Percentiles rank a stretch among this genome's conserved stretches.
phyloP scores from a whole-genome alignment of 2,113 vertebrate species.

The Aythya baeri region DNA sequence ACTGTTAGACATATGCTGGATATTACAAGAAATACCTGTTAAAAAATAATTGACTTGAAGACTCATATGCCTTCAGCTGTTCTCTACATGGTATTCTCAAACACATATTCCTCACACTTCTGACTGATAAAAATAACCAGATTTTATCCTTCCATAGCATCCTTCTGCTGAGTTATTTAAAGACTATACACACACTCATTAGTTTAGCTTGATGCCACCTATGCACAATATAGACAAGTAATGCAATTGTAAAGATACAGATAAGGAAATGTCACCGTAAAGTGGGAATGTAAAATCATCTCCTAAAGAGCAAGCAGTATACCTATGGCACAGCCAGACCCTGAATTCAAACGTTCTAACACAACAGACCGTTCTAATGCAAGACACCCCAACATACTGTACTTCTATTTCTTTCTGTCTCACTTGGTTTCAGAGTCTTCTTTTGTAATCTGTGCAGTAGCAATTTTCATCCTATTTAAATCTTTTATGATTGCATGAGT shows the following conservation, averaged over 20 bases:
- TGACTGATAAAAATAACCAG: background rate
- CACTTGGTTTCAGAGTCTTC: constrained; percentile 50
- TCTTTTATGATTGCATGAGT: constrained; percentile 71
- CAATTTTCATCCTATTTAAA: constrained; percentile 73
- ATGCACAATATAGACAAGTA: background rate
- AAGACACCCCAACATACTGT: background rate
- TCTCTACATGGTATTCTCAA: background rate
- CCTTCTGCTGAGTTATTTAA: background rate
- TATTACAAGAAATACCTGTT: background rate
- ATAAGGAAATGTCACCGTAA: background rate
- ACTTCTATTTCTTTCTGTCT: constrained; percentile 19
- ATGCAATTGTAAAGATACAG: background rate
- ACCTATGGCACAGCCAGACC: background rate
- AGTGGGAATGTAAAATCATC: background rate
- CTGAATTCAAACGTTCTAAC: background rate
- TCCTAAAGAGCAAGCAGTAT: background rate
- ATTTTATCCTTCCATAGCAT: background rate
- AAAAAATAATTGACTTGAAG: constrained; percentile 19
- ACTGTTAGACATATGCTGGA: background rate
- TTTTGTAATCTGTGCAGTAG: constrained; percentile 56
- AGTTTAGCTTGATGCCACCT: background rate
- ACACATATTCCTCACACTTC: background rate
- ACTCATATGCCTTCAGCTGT: background rate
- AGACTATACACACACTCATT: background rate
- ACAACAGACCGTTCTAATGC: background rate